Base-by-base conservation (phyloP, 2,888 invertebrate species). In the Acanthosepion esculentum region DNA sequence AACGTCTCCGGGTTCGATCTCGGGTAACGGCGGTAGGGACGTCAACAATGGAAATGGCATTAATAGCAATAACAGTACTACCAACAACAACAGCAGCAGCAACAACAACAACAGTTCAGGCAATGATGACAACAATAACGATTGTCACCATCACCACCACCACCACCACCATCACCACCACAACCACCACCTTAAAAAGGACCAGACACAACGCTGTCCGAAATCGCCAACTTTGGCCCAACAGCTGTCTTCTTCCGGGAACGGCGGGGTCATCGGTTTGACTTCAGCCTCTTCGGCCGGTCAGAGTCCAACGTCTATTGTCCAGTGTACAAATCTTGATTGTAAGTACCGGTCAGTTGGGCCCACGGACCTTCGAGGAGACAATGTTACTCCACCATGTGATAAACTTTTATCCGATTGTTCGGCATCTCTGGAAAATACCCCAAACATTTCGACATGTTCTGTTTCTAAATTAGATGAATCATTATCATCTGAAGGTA, bases 11-110 rank as follows among this genome's bases (percentile, higher is more conserved):
- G 50, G 92, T 48, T 48, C 48, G 92, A 53, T 53, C 78, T 29
- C 29, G 48, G 92, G 48, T 50, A 48, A 26, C 29, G 92, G 48
- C 50, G 26, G 26, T 23, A n/a, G 50, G 0, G 50, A 53, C 92
- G 29, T 8, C 12, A 53, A 29, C 29, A 53, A 50, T 3, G 48
- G 5, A 8, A 29, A 7, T 3, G 50, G 29, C 94, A 92, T 64
- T 41, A 91, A 55, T 93, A 94, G 48, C 59, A 55, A 92, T 64
- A 94, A 48, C 33, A 94, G 7, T 29, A 59, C 41, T 41, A 94
- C 4, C 26, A 91, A 33, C n/a, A 92, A 33, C 50, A 91, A 33
- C n/a, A 92, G 53, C 50, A 91, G 33, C 50, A 91, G n/a, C 48
- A 92, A 8, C 23, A 92, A 26, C 29, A 48, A 92, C 92, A 92